Conservation (phyloP, 2,888 invertebrate species). For the Chaetoderma sp. region DNA sequence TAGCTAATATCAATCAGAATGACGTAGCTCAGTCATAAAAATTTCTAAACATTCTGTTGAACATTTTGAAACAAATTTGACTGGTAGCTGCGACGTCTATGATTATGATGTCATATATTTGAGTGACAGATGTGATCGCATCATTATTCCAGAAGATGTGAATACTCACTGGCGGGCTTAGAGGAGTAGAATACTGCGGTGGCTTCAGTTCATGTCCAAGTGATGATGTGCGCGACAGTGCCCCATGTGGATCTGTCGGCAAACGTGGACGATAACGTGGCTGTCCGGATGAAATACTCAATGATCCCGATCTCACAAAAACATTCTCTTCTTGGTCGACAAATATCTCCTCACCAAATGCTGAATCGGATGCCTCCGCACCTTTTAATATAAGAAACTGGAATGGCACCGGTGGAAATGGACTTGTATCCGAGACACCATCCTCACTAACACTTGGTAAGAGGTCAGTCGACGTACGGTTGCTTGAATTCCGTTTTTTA, state of each 20-base stretch:
- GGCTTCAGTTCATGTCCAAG: slow-evolving; percentile 57
- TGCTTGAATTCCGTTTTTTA: slow-evolving; percentile 41
- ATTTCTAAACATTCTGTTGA: no score
- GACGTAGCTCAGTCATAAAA: no score
- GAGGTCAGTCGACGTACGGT: slow-evolving; percentile 47
- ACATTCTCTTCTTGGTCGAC: slow-evolving; percentile 60
- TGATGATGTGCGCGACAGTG: slow-evolving; percentile 59
- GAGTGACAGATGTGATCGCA: no score
- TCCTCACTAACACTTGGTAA: slow-evolving; percentile 64
- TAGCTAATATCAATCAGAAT: no score
- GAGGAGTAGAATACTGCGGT: slow-evolving; percentile 50
- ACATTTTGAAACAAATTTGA: no score
- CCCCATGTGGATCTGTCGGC: slow-evolving; percentile 62
- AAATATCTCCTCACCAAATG: slow-evolving; percentile 66
- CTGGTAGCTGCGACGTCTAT: no score
- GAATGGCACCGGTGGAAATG: slow-evolving; percentile 64
- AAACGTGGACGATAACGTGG: slow-evolving; percentile 49
- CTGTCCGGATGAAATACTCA: slow-evolving; percentile 47
- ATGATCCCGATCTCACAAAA: slow-evolving; percentile 58
- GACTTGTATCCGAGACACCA: slow-evolving; percentile 53
- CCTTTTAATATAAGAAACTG: slow-evolving; percentile 58
- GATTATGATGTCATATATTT: no score
- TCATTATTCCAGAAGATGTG: no score
- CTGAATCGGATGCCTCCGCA: slow-evolving; percentile 62
- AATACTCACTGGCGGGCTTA: slow-evolving; percentile 50